Evolutionary conservation across 2,113 vertebrate species (phyloP).

Genomic region (Cottus gobio): DNA sequence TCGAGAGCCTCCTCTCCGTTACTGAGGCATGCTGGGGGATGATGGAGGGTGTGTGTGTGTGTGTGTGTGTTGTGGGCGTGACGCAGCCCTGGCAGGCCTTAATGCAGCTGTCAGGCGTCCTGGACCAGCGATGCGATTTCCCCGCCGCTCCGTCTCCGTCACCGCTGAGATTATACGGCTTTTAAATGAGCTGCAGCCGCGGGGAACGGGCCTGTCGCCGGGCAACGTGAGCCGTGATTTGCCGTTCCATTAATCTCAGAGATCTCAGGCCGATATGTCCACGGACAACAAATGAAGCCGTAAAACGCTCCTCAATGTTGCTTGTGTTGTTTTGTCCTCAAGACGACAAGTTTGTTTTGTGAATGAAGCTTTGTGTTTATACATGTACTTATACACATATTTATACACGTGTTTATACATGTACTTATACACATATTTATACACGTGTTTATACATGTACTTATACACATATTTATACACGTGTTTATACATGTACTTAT

Average conservation of each 20-base stretch:
- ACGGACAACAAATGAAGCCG: conserved; percentile 63
- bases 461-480: too few relatives aligned
- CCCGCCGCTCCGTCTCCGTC: conserved; percentile 53
- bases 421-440: too few relatives aligned
- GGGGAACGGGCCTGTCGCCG: conserved; percentile 69
- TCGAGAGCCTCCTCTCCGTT: conserved; percentile 6
- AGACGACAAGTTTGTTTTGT: too few relatives aligned
- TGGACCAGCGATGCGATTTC: conserved; percentile 59
- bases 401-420: too few relatives aligned
- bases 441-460: too few relatives aligned
- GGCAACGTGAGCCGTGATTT: conserved; percentile 73
- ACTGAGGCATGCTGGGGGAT: conserved; percentile 44
- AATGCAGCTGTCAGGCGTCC: conserved; percentile 79
- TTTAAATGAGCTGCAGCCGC: conserved; percentile 78
- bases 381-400: too few relatives aligned
- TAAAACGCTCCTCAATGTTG: conserved; percentile 53
- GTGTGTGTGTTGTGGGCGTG: conserved; percentile 39
- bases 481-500: too few relatives aligned
- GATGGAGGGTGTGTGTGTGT: background rate
- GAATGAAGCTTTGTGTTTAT: too few relatives aligned
- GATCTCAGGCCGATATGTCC: conserved; percentile 69
- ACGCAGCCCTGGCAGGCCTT: conserved; percentile 72
- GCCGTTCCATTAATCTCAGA: conserved; percentile 76
- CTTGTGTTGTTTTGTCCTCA: too few relatives aligned
- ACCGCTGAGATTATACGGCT: conserved; percentile 68